Evolutionary conservation across 2,888 invertebrate genomes (phyloP).

Genomic region (Eugnorisma glareosa): DNA sequence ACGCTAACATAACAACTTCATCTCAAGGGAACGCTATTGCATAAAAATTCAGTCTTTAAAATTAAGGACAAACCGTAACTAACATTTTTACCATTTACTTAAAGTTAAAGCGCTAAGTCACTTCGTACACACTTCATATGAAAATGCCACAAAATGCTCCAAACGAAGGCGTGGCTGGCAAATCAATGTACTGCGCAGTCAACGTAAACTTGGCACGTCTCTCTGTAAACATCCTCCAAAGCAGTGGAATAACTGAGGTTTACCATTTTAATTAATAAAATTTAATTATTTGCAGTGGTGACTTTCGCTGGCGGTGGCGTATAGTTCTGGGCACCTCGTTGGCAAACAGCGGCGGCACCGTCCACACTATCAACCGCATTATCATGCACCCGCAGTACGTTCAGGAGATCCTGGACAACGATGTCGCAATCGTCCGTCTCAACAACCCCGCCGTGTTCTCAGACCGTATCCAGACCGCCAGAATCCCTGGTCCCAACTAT

Average conservation of each 20-base stretch:
- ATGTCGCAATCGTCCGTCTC: conserved; percentile 73
- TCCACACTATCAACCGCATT: conserved; percentile 59
- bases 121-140: not conserved
- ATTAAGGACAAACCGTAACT: too few relatives aligned
- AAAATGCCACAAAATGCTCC: not conserved
- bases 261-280: not conserved
- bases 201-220: not conserved
- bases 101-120: not conserved
- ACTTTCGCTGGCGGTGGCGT: conserved; percentile 67
- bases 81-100: not conserved
- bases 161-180: not conserved
- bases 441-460: conserved; percentile 61
- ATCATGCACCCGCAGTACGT: conserved; percentile 68
- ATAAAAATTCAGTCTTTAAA: not conserved
- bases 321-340: conserved; percentile 69
- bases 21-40: not conserved
- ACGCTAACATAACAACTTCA: not conserved
- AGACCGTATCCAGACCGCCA: conserved; percentile 60
- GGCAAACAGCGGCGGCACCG: conserved; percentile 66
- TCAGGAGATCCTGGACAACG: conserved; percentile 61
- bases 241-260: too few relatives aligned
- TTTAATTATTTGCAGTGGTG: conserved; percentile 2
- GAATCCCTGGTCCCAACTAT: conserved; percentile 61
- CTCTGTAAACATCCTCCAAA: too few relatives aligned
- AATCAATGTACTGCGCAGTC: not conserved